Conservation (phyloP, 2,888 invertebrate genomes). For the Buathra laborator region DNA sequence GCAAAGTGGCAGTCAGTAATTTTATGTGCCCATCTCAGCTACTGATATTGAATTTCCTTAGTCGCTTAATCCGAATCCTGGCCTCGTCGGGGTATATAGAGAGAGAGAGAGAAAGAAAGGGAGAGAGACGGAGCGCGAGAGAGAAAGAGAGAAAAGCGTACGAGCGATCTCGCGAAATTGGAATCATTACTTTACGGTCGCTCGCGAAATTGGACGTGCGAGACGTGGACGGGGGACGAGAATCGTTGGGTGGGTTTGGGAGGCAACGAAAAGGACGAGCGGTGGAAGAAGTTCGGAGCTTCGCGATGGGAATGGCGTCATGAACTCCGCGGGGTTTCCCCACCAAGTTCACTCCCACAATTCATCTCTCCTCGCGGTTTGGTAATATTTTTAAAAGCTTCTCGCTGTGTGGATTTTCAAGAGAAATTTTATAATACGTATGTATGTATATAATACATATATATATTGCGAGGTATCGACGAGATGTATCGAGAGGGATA, state of each 20-base stretch:
- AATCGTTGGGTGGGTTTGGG: constrained; percentile 16
- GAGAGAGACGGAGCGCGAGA: constrained; percentile 33
- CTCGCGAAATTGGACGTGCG: constrained; percentile 81
- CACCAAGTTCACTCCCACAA: constrained; percentile 6
- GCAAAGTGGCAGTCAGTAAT: constrained; percentile 85
- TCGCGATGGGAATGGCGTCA: constrained; percentile 42
- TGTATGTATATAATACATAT: background rate
- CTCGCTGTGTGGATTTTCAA: constrained; percentile 48
- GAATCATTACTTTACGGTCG: constrained; percentile 84
- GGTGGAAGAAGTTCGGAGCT: constrained; percentile 62
- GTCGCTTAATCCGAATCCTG: constrained; percentile 83
- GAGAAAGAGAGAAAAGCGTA: constrained; percentile 57
- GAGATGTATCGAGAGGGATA: constrained; percentile 34
- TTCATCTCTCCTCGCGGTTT: constrained; percentile 48
- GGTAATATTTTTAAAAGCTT: constrained; percentile 67
- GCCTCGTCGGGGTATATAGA: constrained; percentile 66
- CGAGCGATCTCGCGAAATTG: constrained; percentile 82
- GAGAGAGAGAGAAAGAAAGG: constrained; percentile 28
- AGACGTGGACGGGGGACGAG: constrained; percentile 55
- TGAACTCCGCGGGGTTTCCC: constrained; percentile 40
- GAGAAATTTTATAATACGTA: constrained; percentile 29
- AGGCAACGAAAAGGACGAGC: constrained; percentile 35
- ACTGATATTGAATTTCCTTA: constrained; percentile 85
- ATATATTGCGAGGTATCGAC: background rate
- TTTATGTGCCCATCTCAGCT: constrained; percentile 85